Percentiles rank a stretch among this genome's conserved stretches.
Conservation (phyloP, 2,797 vertebrate genomes). For the Crypturellus tataupa region DNA sequence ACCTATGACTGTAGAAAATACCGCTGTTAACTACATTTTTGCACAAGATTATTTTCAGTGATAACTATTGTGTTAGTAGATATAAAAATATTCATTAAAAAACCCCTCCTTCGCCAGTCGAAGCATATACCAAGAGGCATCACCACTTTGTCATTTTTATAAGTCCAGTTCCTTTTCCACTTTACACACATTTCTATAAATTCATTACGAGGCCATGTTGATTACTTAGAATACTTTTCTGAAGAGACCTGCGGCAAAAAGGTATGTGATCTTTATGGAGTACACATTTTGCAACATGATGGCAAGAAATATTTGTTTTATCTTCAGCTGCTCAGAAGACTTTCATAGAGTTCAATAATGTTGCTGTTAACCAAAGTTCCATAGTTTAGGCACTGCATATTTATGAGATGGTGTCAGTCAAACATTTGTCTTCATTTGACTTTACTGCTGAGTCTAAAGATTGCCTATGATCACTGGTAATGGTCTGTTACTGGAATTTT, state of each 20-base stretch:
- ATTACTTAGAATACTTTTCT: background rate
- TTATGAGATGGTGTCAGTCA: background rate
- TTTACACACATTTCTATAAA: background rate
- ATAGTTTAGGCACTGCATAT: background rate
- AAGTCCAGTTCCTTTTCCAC: background rate
- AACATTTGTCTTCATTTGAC: background rate
- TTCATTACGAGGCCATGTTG: background rate
- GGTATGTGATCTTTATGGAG: background rate
- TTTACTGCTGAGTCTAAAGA: background rate
- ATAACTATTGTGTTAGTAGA: background rate
- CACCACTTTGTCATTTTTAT: background rate
- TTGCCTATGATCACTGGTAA: background rate
- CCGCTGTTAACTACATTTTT: background rate
- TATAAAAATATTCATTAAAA: background rate
- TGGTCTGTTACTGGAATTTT: background rate
- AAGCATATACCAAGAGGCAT: background rate
- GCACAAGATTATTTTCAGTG: background rate
- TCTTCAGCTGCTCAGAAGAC: background rate
- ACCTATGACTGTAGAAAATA: background rate
- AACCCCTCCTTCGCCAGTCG: background rate
- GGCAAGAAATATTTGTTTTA: background rate
- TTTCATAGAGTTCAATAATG: background rate
- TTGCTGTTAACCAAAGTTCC: background rate
- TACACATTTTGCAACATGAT: background rate
- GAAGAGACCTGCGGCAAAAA: background rate